These are phyloP conservation scores for Xanthia togata DNA, from an alignment of 2,888 invertebrate genomes.

Conservation along the genomic window DNA sequence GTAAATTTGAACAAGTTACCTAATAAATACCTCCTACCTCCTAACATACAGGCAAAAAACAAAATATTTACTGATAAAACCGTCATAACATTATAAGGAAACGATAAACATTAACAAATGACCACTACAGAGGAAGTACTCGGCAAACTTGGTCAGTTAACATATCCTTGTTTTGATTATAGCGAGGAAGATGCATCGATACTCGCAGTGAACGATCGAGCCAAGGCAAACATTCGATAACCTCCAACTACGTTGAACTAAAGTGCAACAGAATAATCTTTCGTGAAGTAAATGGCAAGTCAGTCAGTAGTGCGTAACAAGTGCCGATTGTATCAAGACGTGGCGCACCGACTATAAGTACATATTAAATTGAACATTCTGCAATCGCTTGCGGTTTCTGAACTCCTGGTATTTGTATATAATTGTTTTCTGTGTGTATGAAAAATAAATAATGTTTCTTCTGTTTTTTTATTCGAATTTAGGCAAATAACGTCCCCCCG, in stretches of 20 bases:
- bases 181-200: slow-evolving; percentile 45
- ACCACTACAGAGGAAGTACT: slow-evolving; percentile 41
- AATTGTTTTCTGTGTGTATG: slow-evolving; percentile 59
- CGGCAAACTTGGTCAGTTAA: slow-evolving; percentile 28
- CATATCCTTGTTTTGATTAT: slow-evolving; percentile 60
- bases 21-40: not conserved
- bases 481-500: not conserved
- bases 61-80: not conserved
- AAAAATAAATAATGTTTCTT: slow-evolving; percentile 60
- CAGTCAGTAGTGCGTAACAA: slow-evolving; percentile 57
- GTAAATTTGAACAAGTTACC: not conserved
- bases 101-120: slow-evolving; percentile 31
- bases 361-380: slow-evolving; percentile 30
- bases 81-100: slow-evolving; percentile 30
- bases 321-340: slow-evolving; percentile 76
- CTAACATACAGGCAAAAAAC: not conserved
- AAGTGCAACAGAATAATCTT: slow-evolving; percentile 37
- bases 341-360: slow-evolving; percentile 62
- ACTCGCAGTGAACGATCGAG: slow-evolving; percentile 36
- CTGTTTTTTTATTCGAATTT: slow-evolving; percentile 71
- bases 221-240: slow-evolving; percentile 66
- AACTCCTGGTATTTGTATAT: slow-evolving; percentile 72
- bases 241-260: slow-evolving; percentile 56
- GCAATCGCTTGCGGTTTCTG: slow-evolving; percentile 65
- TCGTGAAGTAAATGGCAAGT: slow-evolving; percentile 36